These are phyloP conservation scores for Stictonetta naevosa DNA, from an alignment of 2,113 vertebrate species.

Conservation along the genomic window DNA sequence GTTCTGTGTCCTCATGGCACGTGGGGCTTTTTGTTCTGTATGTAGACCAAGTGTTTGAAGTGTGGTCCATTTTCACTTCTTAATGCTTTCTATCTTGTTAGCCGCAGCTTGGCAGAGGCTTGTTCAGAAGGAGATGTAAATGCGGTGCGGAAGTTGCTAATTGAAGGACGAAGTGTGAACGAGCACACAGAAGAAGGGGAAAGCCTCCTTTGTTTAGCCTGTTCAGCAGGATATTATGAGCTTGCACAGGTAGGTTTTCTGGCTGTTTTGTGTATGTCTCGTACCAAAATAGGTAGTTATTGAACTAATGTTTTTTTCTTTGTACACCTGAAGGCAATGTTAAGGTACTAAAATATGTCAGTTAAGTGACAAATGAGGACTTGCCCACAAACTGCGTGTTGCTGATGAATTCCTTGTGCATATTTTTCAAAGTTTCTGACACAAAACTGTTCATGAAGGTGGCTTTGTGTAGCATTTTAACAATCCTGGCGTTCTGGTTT, in stretches of 20 bases:
- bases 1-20: rapidly evolving
- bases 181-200: constrained; percentile 99
- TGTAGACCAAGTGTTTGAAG: background rate
- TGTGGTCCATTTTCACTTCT: background rate
- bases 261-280: rapidly evolving
- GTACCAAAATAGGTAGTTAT: background rate
- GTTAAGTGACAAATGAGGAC: background rate
- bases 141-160: constrained; percentile 95
- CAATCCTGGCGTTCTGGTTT: rapidly evolving
- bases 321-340: rapidly evolving
- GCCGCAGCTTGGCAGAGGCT: constrained; percentile 99
- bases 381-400: rapidly evolving
- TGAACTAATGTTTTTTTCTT: background rate
- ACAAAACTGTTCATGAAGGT: rapidly evolving
- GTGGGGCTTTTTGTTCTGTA: background rate
- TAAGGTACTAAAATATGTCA: background rate
- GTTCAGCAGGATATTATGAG: constrained; percentile 99
- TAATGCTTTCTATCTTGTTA: constrained; percentile 47
- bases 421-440: background rate
- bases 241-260: constrained; percentile 91
- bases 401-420: background rate
- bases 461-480: background rate
- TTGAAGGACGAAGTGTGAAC: constrained; percentile 98
- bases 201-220: constrained; percentile 96
- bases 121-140: constrained; percentile 99